Evolutionary conservation across 1,140 invertebrate species (phyloP).

Genomic region (Solenopsis fugax): DNA sequence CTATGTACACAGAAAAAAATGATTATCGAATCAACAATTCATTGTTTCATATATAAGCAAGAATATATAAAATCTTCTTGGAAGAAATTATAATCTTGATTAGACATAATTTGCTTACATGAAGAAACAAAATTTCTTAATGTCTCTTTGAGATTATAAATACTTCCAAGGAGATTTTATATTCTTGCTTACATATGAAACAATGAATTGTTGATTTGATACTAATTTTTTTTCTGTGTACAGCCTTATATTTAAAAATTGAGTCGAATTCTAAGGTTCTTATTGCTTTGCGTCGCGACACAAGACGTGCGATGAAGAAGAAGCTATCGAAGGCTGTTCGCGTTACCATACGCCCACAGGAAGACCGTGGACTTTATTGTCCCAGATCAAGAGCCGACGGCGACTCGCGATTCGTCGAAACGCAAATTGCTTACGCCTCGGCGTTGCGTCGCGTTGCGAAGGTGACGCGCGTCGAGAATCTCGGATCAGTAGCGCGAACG

Average conservation of each 20-base stretch:
- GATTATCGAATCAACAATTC: too few relatives aligned
- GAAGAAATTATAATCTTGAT: too few relatives aligned
- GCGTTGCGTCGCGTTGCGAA: slow-evolving; percentile 62
- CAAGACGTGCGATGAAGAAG: slow-evolving; percentile 10
- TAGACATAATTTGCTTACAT: too few relatives aligned
- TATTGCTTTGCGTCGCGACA: not conserved
- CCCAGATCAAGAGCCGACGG: slow-evolving; percentile 71
- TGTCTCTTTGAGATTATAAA: too few relatives aligned
- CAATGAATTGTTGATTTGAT: too few relatives aligned
- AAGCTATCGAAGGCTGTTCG: slow-evolving; percentile 50
- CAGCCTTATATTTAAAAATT: not conserved
- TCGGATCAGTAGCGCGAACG: slow-evolving; percentile 55
- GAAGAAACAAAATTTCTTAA: too few relatives aligned
- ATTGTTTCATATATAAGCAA: too few relatives aligned
- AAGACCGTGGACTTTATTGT: slow-evolving; percentile 78
- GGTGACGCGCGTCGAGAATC: slow-evolving; percentile 66
- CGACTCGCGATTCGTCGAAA: slow-evolving; percentile 72
- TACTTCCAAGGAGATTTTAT: too few relatives aligned
- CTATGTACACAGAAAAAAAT: too few relatives aligned
- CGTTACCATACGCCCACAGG: slow-evolving; percentile 67
- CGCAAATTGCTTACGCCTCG: slow-evolving; percentile 77
- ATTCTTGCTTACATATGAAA: too few relatives aligned
- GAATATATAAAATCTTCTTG: too few relatives aligned
- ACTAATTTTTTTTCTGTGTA: too few relatives aligned
- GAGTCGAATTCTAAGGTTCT: not conserved